Conservation (phyloP, 64 coral and sea anemone genomes). For the Porites lutea region DNA sequence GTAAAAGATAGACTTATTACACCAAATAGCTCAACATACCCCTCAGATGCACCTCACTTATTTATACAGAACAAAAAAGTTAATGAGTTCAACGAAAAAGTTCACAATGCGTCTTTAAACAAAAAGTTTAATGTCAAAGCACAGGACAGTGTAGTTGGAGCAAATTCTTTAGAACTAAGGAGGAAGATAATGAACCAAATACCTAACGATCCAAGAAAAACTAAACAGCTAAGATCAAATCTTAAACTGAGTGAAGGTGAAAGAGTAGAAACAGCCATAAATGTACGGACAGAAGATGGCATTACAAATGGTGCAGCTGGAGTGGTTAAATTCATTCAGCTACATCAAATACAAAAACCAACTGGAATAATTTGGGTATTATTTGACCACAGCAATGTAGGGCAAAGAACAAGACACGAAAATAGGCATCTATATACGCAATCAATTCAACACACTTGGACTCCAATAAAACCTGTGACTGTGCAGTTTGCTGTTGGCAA, state of each 20-base stretch:
- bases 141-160: slow-evolving; percentile 55
- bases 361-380: slow-evolving; percentile 25
- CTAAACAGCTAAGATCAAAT: slow-evolving; percentile 58
- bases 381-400: slow-evolving; percentile 29
- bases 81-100: not conserved
- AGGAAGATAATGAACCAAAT: too few species aligned
- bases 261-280: slow-evolving; percentile 54
- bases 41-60: not conserved
- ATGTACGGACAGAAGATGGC: slow-evolving; percentile 62
- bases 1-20: slow-evolving; percentile 26
- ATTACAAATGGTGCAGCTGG: slow-evolving; percentile 52
- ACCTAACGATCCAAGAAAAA: too few species aligned
- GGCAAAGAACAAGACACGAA: slow-evolving; percentile 27
- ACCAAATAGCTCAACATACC: slow-evolving; percentile 10
- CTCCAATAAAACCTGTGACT: slow-evolving; percentile 19
- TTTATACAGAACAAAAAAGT: slow-evolving; percentile 51
- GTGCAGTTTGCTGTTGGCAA: slow-evolving; percentile 24
- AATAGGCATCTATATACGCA: slow-evolving; percentile 41
- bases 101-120: not conserved
- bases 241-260: slow-evolving; percentile 56
- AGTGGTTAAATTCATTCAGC: slow-evolving; percentile 22
- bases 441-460: slow-evolving; percentile 6
- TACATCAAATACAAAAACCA: not conserved
- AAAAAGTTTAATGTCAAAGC: slow-evolving; percentile 8
- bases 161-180: slow-evolving; percentile 17